Evolutionary conservation across 2,888 invertebrate genomes (phyloP).

Genomic region (Altica lythri): DNA sequence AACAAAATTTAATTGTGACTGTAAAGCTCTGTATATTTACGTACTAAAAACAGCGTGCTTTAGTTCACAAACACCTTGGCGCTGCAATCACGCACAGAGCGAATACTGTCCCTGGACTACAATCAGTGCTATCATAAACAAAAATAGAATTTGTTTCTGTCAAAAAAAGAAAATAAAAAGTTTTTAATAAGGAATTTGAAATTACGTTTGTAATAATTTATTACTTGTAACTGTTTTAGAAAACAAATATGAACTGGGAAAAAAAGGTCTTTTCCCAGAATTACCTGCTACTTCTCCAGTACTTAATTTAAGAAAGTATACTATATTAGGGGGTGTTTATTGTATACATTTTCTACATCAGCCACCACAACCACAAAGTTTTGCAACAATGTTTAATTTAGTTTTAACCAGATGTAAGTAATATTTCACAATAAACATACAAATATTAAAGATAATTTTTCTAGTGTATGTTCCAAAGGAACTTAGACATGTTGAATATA

Average conservation of each 20-base stretch:
- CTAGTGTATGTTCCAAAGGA: conserved; percentile 66
- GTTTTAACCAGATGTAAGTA: conserved; percentile 64
- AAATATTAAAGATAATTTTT: conserved; percentile 31
- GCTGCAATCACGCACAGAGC: no score
- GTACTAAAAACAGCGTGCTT: no score
- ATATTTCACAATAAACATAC: background rate
- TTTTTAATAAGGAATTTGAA: background rate
- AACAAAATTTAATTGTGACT: no score
- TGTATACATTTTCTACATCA: conserved; percentile 74
- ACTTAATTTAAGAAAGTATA: conserved; percentile 76
- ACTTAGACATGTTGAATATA: conserved; percentile 65
- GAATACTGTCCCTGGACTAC: no score
- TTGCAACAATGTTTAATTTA: conserved; percentile 58
- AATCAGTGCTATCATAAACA: no score
- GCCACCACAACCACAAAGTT: conserved; percentile 75
- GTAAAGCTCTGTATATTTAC: no score
- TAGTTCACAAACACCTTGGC: no score
- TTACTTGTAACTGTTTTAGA: conserved; percentile 13
- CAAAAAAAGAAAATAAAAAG: background rate
- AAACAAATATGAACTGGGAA: conserved; percentile 1
- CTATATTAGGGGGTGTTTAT: conserved; percentile 76
- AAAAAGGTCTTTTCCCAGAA: background rate
- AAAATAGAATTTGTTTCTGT: no score
- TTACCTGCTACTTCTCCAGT: conserved; percentile 44
- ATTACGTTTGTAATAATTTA: background rate